A percentile compares a stretch with the other conserved stretches of the same genome.
These are phyloP conservation scores for Drosophila neoperkinsi DNA, from an alignment of 2,888 invertebrate species.

Conservation along the genomic window DNA sequence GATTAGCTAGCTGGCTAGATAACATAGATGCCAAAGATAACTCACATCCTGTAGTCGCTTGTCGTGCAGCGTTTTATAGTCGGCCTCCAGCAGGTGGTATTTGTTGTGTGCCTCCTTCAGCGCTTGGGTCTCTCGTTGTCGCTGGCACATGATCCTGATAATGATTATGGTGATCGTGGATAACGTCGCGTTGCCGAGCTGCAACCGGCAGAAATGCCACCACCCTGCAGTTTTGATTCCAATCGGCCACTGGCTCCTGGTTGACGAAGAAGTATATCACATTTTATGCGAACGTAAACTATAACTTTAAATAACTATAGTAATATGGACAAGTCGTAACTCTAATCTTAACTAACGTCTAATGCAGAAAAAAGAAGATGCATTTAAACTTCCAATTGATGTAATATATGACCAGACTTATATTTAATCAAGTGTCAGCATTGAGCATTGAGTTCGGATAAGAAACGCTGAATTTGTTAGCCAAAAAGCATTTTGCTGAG, in stretches of 20 bases:
- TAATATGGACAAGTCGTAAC: not conserved
- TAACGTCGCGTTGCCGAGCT: constrained; percentile 39
- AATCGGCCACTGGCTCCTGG: constrained; percentile 10
- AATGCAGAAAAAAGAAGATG: not conserved
- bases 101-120: constrained; percentile 87
- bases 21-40: not conserved
- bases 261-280: not conserved
- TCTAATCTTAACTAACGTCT: not conserved
- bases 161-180: constrained; percentile 69
- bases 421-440: not conserved
- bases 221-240: constrained; percentile 11
- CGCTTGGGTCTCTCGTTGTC: constrained; percentile 83
- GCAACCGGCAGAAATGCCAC: constrained; percentile 21
- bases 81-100: constrained; percentile 90
- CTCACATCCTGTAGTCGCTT: constrained; percentile 93
- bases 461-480: not conserved
- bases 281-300: not conserved
- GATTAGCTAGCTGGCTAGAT: not conserved
- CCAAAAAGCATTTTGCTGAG: not conserved
- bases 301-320: not conserved
- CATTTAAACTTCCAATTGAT: not conserved
- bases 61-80: constrained; percentile 90
- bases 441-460: not conserved
- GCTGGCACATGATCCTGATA: constrained; percentile 81
- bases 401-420: not conserved